Evolutionary conservation across 1,140 invertebrate species (phyloP), one percentile per base, ranked within the genome.

Genomic region (Rhagoletis zephyria): DNA sequence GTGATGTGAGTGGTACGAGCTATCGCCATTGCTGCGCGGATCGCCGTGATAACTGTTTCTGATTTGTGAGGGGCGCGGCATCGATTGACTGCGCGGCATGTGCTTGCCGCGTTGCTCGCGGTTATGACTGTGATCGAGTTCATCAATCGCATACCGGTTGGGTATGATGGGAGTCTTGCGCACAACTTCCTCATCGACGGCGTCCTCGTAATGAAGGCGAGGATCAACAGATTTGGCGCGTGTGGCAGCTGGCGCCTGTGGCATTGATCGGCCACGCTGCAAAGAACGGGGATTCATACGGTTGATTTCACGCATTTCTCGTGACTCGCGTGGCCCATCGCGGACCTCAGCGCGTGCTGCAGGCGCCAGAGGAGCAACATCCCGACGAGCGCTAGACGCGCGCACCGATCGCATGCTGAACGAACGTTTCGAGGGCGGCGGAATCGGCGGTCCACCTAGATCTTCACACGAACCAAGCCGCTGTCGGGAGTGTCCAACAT

Each of bases 91-190:
- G 1, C 92, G 88, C 4, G 89, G 89, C 2, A 87, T 86, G 4
- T 63, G 87, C 60, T 88, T 88, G 59, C 85, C 65, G 12, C 74
- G 74, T 12, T 85, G 16, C 67, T 86, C 74, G 51, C 65, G 81
- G 10, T 45, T 10, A 3, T 67, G 48, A 40, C 60, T 60, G 67
- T 89, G 74, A 88, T 95, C 95, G 7, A 95, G 93, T 81, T 94
- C 94, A 59, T 95, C 95, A 65, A 96, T 90, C 0, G 95, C 96
- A 90, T 96, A 96, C 89, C 95, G 95, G 89, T 96, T 96, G 89
- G 95, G 96, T 42, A 96, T 93, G n/a, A 96, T 95, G 1, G 95
- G 94, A 4, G 94, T 94, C 87, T 94, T 94, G 59, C 94, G 94
- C 74, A 93, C 90, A 67, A 91, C 89, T 48, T 92, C 91, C 60